These are phyloP conservation scores for Masticophis lateralis DNA, from an alignment of 2,797 vertebrate genomes.

Conservation along the genomic window DNA sequence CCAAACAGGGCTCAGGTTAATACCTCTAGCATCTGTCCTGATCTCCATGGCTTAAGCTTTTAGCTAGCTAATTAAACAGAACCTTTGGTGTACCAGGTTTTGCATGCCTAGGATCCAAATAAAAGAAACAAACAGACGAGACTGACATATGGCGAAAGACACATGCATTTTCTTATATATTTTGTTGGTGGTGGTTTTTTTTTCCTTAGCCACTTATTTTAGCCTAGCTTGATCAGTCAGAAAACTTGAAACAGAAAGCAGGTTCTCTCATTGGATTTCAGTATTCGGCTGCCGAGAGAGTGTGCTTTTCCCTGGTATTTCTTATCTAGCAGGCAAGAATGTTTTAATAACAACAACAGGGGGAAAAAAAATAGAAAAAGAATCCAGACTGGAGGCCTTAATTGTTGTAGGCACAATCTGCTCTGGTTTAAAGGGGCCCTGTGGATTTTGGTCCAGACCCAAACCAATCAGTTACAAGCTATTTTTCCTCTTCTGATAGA, in stretches of 20 bases:
- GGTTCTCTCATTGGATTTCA: constrained; percentile 62
- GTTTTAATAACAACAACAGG: constrained; percentile 30
- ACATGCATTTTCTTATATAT: constrained; percentile 38
- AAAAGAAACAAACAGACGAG: constrained; percentile 67
- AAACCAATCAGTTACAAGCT: constrained; percentile 71
- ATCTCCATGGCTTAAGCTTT: constrained; percentile 68
- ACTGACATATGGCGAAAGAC: constrained; percentile 60
- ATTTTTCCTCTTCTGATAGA: constrained; percentile 71
- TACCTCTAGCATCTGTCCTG: constrained; percentile 64
- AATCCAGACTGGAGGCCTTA: constrained; percentile 55
- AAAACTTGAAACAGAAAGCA: constrained; percentile 56
- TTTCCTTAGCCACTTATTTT: constrained; percentile 59
- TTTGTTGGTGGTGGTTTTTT: constrained; percentile 12
- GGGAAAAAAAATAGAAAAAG: background rate
- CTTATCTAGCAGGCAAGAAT: constrained; percentile 48
- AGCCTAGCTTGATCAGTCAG: constrained; percentile 63
- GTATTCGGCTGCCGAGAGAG: constrained; percentile 43
- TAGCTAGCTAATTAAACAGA: constrained; percentile 69
- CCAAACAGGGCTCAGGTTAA: constrained; percentile 46
- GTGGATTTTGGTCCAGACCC: constrained; percentile 72
- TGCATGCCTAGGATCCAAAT: constrained; percentile 64
- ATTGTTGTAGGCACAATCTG: constrained; percentile 69
- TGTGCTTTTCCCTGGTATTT: constrained; percentile 47
- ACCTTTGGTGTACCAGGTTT: constrained; percentile 64
- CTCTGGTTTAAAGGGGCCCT: constrained; percentile 72